These are phyloP conservation scores for Eleutherodactylus coqui DNA, from an alignment of 2,797 vertebrate species.

Conservation along the genomic window DNA sequence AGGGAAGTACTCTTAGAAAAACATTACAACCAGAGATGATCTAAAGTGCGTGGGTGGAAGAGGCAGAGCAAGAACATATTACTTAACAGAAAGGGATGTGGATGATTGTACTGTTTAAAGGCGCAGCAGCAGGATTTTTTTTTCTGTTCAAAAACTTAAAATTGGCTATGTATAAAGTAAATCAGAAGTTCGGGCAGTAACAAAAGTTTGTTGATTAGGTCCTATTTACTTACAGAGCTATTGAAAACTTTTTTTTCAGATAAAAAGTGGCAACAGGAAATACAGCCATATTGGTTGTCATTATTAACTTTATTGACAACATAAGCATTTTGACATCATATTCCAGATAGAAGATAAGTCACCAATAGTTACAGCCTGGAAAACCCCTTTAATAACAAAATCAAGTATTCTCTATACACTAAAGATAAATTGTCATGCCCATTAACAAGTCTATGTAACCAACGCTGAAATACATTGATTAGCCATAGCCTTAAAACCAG, in stretches of 20 bases:
- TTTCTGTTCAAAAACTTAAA: neutral
- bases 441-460: too few species aligned
- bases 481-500: too few species aligned
- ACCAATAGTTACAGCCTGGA: too few species aligned
- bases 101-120: slow-evolving; percentile 18
- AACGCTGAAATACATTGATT: too few species aligned
- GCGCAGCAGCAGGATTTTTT: neutral
- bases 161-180: neutral
- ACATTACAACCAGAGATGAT: slow-evolving; percentile 40
- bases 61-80: slow-evolving; percentile 40
- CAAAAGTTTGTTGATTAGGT: neutral
- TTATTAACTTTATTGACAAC: too few species aligned
- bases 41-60: slow-evolving; percentile 45
- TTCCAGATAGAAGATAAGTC: too few species aligned
- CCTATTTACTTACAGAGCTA: neutral
- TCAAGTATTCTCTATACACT: too few species aligned
- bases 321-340: too few species aligned
- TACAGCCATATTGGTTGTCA: too few species aligned
- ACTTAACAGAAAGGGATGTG: slow-evolving; percentile 23
- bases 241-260: neutral
- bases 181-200: neutral
- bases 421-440: too few species aligned
- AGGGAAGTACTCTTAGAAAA: slow-evolving; percentile 60
- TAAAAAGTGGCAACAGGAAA: neutral
- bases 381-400: too few species aligned